Percentiles rank a stretch among this genome's conserved stretches.
These are phyloP conservation scores for Masnerella sp. DNA, from an alignment of 2,888 invertebrate species.

Conservation along the genomic window DNA sequence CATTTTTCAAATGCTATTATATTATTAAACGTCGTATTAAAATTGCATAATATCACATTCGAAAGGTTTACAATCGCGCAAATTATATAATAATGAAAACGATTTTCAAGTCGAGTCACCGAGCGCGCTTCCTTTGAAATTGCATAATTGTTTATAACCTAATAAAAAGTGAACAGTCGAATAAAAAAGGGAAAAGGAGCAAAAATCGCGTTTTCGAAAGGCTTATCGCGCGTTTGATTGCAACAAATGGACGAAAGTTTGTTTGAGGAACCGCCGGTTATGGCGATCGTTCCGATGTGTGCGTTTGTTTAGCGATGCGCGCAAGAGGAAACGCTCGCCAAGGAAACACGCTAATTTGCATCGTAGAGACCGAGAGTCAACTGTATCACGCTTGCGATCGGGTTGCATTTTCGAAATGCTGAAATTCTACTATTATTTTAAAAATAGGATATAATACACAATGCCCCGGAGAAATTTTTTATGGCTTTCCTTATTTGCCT, in stretches of 20 bases:
- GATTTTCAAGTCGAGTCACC: constrained; percentile 1
- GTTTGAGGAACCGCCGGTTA: constrained; percentile 39
- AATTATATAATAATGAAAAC: constrained; percentile 17
- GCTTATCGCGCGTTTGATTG: constrained; percentile 16
- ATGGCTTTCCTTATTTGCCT: too few species aligned
- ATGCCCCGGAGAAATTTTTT: too few species aligned
- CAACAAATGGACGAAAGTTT: constrained; percentile 45
- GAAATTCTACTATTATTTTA: too few species aligned
- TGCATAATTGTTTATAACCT: constrained; percentile 5
- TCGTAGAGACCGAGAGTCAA: constrained; percentile 53
- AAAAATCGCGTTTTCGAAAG: constrained; percentile 4
- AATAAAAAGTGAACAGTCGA: not conserved
- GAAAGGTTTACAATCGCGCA: constrained; percentile 23
- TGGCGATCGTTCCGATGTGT: constrained; percentile 48
- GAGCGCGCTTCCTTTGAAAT: constrained; percentile 11
- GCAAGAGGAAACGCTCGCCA: constrained; percentile 54
- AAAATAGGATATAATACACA: too few species aligned
- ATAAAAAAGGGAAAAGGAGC: not conserved
- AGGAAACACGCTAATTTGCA: constrained; percentile 54
- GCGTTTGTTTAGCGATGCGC: constrained; percentile 57
- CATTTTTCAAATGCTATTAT: constrained; percentile 22
- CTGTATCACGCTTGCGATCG: constrained; percentile 36
- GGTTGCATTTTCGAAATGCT: too few species aligned
- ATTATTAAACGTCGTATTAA: constrained; percentile 12
- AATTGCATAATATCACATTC: constrained; percentile 19